A percentile compares a stretch with the other conserved stretches of the same genome.
Conservation (phyloP, 2,113 vertebrate genomes). For the Cyprinodon brontotheroides region DNA sequence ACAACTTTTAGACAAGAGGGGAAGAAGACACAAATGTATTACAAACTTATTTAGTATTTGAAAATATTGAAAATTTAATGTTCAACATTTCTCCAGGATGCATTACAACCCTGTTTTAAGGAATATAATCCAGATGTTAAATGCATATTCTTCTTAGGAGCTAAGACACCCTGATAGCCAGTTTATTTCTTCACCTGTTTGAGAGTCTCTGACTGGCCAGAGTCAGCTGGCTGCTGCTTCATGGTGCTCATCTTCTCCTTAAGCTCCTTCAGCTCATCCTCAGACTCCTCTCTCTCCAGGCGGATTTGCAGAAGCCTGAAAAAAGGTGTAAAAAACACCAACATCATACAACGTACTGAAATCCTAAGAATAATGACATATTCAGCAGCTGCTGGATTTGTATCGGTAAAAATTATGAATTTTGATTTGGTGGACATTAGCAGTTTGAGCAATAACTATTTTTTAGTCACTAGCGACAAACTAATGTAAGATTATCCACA, state of each 20-base stretch:
- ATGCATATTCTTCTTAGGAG: not conserved
- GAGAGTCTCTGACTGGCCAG: slow-evolving; percentile 71
- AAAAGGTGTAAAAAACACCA: not conserved
- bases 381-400: slow-evolving; percentile 21
- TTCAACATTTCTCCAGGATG: not conserved
- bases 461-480: slow-evolving; percentile 33
- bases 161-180: not conserved
- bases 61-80: not conserved
- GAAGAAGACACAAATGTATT: too few species aligned
- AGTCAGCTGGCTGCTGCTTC: slow-evolving; percentile 80
- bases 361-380: slow-evolving; percentile 4
- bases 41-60: too few species aligned
- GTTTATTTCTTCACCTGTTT: slow-evolving; percentile 60
- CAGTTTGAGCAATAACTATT: not conserved
- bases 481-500: slow-evolving; percentile 45
- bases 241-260: slow-evolving; percentile 76
- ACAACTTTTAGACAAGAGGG: too few species aligned
- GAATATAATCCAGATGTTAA: not conserved
- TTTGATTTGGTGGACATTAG: slow-evolving; percentile 14
- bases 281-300: slow-evolving; percentile 92
- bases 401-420: slow-evolving; percentile 7
- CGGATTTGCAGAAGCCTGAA: slow-evolving; percentile 87
- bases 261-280: slow-evolving; percentile 89
- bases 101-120: too few species aligned
- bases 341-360: not conserved